phyloP scores from a whole-genome alignment of 2,888 invertebrate species.

The Dermolepida albohirtum region DNA sequence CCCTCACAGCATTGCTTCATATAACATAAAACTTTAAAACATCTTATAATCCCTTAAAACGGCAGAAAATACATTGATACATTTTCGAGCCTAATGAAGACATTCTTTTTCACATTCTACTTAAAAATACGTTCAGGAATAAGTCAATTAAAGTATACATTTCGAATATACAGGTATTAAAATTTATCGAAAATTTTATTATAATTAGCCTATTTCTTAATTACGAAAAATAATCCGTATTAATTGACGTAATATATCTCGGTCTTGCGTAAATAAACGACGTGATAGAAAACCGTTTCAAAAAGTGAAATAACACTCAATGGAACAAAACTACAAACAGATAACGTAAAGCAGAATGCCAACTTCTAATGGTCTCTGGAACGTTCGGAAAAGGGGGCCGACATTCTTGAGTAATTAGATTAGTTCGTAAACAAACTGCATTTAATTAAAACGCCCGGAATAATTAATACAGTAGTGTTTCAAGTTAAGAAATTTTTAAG shows the following conservation, averaged over 20 bases:
- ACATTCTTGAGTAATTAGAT: slow-evolving; percentile 39
- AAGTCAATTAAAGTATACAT: no score
- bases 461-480: slow-evolving; percentile 38
- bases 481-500: slow-evolving; percentile 13
- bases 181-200: no score
- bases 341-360: slow-evolving; percentile 33
- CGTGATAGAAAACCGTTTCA: slow-evolving; percentile 2
- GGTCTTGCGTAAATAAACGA: slow-evolving; percentile 1
- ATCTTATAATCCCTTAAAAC: no score
- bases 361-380: slow-evolving; percentile 26
- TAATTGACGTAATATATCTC: slow-evolving; percentile 8
- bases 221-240: slow-evolving; percentile 6
- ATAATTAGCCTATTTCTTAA: slow-evolving; percentile 1
- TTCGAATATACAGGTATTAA: no score
- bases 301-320: slow-evolving; percentile 11
- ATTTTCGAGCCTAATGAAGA: no score
- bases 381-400: slow-evolving; percentile 25
- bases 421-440: slow-evolving; percentile 35
- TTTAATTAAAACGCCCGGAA: slow-evolving; percentile 31
- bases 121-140: no score
- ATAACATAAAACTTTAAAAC: no score
- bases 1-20: no score
- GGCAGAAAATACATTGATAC: no score
- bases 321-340: not conserved
- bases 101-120: no score